Conservation (phyloP, 1,140 invertebrate genomes). For the Sminthurides bifidus region DNA sequence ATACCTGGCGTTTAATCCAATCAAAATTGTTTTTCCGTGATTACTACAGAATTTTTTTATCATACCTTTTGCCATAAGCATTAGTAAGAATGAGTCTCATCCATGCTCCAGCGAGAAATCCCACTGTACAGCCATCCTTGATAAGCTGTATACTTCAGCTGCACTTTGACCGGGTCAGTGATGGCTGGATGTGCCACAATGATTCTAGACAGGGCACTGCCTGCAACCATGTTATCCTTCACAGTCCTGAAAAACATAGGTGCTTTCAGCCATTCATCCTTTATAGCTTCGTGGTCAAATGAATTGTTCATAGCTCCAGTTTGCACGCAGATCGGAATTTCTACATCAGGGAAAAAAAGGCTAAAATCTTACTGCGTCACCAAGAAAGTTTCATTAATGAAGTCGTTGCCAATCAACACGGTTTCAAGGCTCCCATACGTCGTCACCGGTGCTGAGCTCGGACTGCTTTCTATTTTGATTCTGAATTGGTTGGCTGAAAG, state of each 20-base stretch:
- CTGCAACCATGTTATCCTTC: slow-evolving; percentile 60
- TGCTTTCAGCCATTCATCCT: not conserved
- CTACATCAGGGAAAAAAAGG: not conserved
- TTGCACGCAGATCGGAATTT: not conserved
- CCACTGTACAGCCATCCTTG: slow-evolving; percentile 84
- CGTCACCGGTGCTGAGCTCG: slow-evolving; percentile 47
- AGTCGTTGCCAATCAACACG: slow-evolving; percentile 60
- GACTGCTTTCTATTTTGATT: slow-evolving; percentile 62
- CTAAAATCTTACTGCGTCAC: slow-evolving; percentile 58
- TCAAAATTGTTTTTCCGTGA: not conserved
- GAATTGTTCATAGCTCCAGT: not conserved
- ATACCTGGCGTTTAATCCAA: too few species aligned
- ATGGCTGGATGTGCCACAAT: slow-evolving; percentile 77
- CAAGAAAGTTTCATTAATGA: slow-evolving; percentile 73
- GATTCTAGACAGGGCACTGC: slow-evolving; percentile 59
- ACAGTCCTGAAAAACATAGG: slow-evolving; percentile 48
- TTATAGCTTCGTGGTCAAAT: too few species aligned
- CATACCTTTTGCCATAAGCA: slow-evolving; percentile 66
- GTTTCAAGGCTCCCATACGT: slow-evolving; percentile 74
- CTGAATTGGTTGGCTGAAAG: slow-evolving; percentile 68
- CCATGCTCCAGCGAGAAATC: slow-evolving; percentile 59
- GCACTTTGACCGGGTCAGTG: slow-evolving; percentile 52
- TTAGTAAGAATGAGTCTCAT: slow-evolving; percentile 72
- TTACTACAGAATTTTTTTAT: not conserved
- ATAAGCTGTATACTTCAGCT: slow-evolving; percentile 75